Evolutionary conservation across 2,797 vertebrate genomes (phyloP), one percentile per base, ranked within the genome.

Genomic region (Lepus oiostolus): DNA sequence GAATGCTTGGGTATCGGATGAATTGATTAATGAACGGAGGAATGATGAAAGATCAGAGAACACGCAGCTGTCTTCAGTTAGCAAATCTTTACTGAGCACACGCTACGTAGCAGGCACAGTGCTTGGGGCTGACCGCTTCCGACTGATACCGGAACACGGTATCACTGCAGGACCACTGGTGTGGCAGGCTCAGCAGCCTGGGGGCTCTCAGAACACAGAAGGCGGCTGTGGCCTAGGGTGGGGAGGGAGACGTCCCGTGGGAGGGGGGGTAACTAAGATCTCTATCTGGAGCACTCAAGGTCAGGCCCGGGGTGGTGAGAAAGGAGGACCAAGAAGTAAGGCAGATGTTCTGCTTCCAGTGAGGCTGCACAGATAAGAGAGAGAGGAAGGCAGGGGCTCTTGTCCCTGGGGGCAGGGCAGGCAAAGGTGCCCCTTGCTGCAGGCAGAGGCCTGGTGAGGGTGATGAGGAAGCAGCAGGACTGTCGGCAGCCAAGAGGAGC

Each of bases 21-120:
- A 92, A 58, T 7, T 81, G 67, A 82, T 71, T 70, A 24, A 47
- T 90, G 52, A 94, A 83, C 35, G 62, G 70, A 79, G 67, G n/a
- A 91, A 42, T 58, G 28, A 62, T 79, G 58, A 86, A 74, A 90
- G 38, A 79, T 11, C 77, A 67, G 28, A 50, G n/a, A 58, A 7
- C 21, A 74, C 47, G 62, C 63, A 81, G 50, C 52, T 70, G 26
- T 81, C 30, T 87, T 58, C 28, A 68, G 13, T 62, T 62, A 90
- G 72, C 4, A 74, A 68, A n/a, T 74, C n/a, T 47, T 68, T 85
- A 35, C 26, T 90, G 72, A 79, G 60, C 52, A 35, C 13, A 52
- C 74, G 75, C 60, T 62, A 35, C 24, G 19, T 16, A 68, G 28
- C 79, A 67, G 24, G 52, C 62, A 76, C 63, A 35, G 3, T 79